Evolutionary conservation across 2,113 vertebrate species (phyloP), one percentile per base, ranked within the genome.

Genomic region (Perognathus longimembris): DNA sequence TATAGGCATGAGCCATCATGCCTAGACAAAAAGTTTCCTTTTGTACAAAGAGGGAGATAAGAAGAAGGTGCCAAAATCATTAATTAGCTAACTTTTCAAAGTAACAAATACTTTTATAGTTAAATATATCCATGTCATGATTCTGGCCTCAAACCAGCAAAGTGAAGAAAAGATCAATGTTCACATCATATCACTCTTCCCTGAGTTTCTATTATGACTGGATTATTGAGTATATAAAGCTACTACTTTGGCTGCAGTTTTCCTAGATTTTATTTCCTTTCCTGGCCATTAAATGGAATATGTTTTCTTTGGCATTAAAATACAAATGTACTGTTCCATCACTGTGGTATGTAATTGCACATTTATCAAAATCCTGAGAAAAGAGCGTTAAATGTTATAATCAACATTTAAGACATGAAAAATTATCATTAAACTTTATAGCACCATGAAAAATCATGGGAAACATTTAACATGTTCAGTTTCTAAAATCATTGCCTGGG

Each of bases 371-470:
- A 94, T 80, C 38, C 59, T 85, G 61, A 85, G 54, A 92, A 91
- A 85, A 85, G 15, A 21, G 6, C 69, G 20, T 78, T 69, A 61
- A 91, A 70, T 42, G 30, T 83, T 91, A 91, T 57, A 82, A 88
- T 90, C 74, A 82, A 95, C 24, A 89, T 36, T 85, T 59, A 79
- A 96, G 79, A 91, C 45, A 17, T 40, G 71, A 85, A 80, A 89
- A 74, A 54, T 57, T 34, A 82, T 87, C 93, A 69, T 93, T 83
- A 95, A 95, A 86, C 40, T 96, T 95, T 92, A 88, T 75, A 45
- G 76, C 15, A 79, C 74, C 74, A 92, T 92, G 75, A 78, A 93
- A 94, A 92, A 82, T 89, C 66, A 90, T 38, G 63, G 36, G 79
- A 45, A 42, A 6, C 30, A 57, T 38, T 90, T 75, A 76, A 80